A percentile compares a stretch with the other conserved stretches of the same genome.
Conservation (phyloP, 2,797 vertebrate species). For the Sandelia bainsii region DNA sequence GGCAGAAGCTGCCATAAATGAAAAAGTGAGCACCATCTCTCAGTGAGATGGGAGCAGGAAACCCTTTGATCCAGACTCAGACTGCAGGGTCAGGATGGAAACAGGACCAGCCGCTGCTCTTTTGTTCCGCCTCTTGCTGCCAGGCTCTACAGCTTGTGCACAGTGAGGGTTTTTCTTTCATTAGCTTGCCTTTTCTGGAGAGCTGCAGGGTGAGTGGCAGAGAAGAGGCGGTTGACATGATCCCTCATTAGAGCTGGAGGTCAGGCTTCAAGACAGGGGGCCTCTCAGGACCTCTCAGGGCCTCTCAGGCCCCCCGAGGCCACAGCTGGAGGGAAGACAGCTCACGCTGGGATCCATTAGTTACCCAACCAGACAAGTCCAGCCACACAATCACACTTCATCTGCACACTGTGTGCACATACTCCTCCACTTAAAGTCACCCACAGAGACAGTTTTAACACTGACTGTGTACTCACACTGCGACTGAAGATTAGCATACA, state of each 20-base stretch:
- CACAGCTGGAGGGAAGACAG: slow-evolving; percentile 36
- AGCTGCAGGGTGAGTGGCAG: background rate
- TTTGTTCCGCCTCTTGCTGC: background rate
- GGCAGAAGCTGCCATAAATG: background rate
- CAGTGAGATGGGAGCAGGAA: background rate
- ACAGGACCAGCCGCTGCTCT: slow-evolving; percentile 4
- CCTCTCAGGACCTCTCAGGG: background rate
- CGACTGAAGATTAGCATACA: background rate
- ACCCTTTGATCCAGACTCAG: background rate
- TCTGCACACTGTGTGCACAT: slow-evolving; percentile 6
- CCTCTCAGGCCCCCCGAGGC: background rate
- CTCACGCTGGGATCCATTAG: slow-evolving; percentile 41
- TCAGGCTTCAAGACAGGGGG: slow-evolving; percentile 9
- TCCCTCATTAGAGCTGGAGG: slow-evolving; percentile 32
- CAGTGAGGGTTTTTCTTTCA: background rate
- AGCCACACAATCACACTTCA: slow-evolving; percentile 13
- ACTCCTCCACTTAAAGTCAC: background rate
- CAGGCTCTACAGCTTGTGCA: background rate
- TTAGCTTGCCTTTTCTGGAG: background rate
- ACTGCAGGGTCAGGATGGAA: background rate
- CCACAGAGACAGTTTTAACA: background rate
- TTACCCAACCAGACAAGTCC: slow-evolving; percentile 24
- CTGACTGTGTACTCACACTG: too few species aligned
- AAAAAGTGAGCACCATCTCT: background rate
- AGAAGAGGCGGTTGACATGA: background rate